Evolutionary conservation across 2,888 invertebrate species (phyloP), one percentile per base, ranked within the genome.

Genomic region (Sturmia bella): DNA sequence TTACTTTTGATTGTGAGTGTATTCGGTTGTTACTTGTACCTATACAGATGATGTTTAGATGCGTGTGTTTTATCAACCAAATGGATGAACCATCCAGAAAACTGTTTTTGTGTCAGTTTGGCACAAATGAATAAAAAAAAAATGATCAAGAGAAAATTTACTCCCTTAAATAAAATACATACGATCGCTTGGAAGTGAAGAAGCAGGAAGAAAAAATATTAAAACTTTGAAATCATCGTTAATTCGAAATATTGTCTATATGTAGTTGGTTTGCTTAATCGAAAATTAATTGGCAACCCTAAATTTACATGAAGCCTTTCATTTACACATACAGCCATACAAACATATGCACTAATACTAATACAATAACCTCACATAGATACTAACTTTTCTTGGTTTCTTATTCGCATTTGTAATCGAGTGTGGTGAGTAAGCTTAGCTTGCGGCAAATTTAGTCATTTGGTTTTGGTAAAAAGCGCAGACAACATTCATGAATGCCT

Each of bases 11-110:
- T n/a, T 73, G 54, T 17, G 27, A 48, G 37, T 54, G 21, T 50
- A 56, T n/a, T 37, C 15, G 48, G 19, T 50, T 73, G 11, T 27
- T 6, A 61, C 13, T 11, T 24, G 5, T 11, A 12, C 21, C 43
- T 43, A n/a, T 59, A 54, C 37, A 45, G 48, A 72, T 78, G 48
- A 72, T 78, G 48, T 21, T 81, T 72, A 57, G 61, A 37, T 56
- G 82, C 80, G 80, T 84, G 80, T 85, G 87, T 87, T 86, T 86
- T 87, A 86, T 88, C 86, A 88, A 87, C 68, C 59, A 68, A 56
- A 37, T 57, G 48, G 45, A 68, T 17, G 24, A 27, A 17, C 43
- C 27, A 69, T n/a, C 21, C 3, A 52, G 13, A 61, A 17, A 76
- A 15, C 13, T n/a, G 27, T 6, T 7, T 45, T 27, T 50, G 1